These are phyloP conservation scores for Andinoacara biseriatus DNA, from an alignment of 2,113 vertebrate genomes.

Conservation along the genomic window DNA sequence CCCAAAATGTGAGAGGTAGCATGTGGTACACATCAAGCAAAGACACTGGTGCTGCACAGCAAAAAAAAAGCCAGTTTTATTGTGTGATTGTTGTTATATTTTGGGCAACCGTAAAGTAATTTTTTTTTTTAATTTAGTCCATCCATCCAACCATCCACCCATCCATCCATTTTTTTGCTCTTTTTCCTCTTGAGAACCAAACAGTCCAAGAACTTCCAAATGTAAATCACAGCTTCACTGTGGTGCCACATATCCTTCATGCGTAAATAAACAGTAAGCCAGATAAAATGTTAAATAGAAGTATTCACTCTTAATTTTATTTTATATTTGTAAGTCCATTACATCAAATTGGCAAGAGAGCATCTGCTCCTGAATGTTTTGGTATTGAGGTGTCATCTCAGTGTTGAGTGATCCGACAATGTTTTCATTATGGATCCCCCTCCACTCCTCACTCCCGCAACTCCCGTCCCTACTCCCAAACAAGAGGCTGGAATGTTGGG, in stretches of 20 bases:
- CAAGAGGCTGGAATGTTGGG: slow-evolving; percentile 79
- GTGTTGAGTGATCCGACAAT: slow-evolving; percentile 60
- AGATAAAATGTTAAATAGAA: background rate
- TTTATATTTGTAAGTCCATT: background rate
- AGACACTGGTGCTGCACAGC: background rate
- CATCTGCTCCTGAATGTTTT: slow-evolving; percentile 34
- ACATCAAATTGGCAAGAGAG: background rate
- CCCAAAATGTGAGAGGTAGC: background rate
- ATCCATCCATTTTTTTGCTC: no score
- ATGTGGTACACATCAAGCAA: background rate
- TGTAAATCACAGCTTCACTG: background rate
- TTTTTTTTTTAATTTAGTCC: background rate
- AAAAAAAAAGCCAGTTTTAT: background rate
- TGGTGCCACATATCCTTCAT: background rate
- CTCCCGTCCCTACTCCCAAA: slow-evolving; percentile 64
- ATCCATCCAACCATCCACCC: no score
- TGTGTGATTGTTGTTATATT: background rate
- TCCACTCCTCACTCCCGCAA: slow-evolving; percentile 43
- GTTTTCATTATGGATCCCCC: slow-evolving; percentile 75
- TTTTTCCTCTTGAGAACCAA: background rate
- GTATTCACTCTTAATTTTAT: background rate
- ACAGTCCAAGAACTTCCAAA: background rate
- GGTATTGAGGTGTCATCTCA: slow-evolving; percentile 62
- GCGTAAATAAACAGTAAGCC: rapidly evolving
- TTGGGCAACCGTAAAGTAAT: background rate